A percentile compares a stretch with the other conserved stretches of the same genome.
Conservation (phyloP, 2,888 invertebrate species). For the Ischnus inquisitorius region DNA sequence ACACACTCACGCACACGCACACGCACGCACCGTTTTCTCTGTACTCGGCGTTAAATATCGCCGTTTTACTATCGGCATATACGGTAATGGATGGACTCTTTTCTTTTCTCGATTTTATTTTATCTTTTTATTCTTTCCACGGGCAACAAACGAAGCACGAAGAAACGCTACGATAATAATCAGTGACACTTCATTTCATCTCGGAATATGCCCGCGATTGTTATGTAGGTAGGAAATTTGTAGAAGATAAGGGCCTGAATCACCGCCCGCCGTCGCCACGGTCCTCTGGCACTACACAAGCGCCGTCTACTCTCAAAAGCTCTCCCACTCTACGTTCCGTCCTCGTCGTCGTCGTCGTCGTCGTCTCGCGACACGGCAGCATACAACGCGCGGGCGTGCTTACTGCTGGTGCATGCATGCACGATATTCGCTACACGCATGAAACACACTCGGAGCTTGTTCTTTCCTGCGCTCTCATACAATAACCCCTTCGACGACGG, state of each 20-base stretch:
- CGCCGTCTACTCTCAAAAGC: slow-evolving; percentile 67
- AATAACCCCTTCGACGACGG: slow-evolving; percentile 8
- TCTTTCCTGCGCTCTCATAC: slow-evolving; percentile 27
- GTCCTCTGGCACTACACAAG: slow-evolving; percentile 76
- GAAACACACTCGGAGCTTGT: slow-evolving; percentile 6
- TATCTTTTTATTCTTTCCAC: not conserved
- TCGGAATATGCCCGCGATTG: not conserved
- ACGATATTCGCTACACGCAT: slow-evolving; percentile 8
- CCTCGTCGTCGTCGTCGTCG: slow-evolving; percentile 29
- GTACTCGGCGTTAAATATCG: slow-evolving; percentile 44
- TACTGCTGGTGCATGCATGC: slow-evolving; percentile 10
- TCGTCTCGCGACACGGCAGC: slow-evolving; percentile 21
- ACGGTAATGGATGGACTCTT: slow-evolving; percentile 58
- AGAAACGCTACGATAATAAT: slow-evolving; percentile 21
- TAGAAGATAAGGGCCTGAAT: slow-evolving; percentile 76
- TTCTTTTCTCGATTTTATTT: not conserved
- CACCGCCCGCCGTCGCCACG: slow-evolving; percentile 79
- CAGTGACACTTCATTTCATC: slow-evolving; percentile 17
- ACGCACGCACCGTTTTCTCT: slow-evolving; percentile 59
- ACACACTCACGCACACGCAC: slow-evolving; percentile 52
- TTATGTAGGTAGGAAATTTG: slow-evolving; percentile 44
- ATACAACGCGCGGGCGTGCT: slow-evolving; percentile 5
- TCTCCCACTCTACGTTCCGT: slow-evolving; percentile 23
- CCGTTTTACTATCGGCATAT: slow-evolving; percentile 47
- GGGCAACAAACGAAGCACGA: not conserved